Evolutionary conservation across 2,797 vertebrate genomes (phyloP).

Genomic region (Pseudochromis fuscus): DNA sequence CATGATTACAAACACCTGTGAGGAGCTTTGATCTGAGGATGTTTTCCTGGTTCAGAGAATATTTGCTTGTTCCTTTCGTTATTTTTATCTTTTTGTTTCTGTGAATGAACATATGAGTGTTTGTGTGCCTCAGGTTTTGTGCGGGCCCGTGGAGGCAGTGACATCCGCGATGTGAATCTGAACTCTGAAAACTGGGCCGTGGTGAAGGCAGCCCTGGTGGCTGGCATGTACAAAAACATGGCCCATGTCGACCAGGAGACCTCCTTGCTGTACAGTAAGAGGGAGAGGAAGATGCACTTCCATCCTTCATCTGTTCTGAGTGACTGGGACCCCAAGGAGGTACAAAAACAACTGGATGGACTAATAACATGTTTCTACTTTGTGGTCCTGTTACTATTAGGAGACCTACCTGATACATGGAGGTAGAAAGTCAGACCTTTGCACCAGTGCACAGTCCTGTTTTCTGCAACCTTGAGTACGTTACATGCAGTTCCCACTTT

Average conservation of each 20-base stretch:
- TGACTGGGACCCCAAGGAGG: constrained; percentile 90
- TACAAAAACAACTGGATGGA: constrained; percentile 66
- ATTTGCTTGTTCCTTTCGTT: no score
- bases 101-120: not conserved
- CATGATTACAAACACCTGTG: no score
- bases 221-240: constrained; percentile 96
- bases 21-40: no score
- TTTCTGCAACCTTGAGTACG: no score
- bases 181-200: constrained; percentile 98
- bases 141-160: constrained; percentile 89
- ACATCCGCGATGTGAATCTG: constrained; percentile 93
- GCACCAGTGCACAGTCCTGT: no score
- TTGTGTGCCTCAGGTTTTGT: constrained; percentile 88
- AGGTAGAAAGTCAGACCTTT: no score
- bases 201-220: constrained; percentile 94
- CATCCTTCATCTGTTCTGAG: constrained; percentile 93
- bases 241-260: constrained; percentile 88
- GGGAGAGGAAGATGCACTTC: constrained; percentile 91
- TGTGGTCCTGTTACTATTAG: not conserved
- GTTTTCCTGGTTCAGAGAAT: no score
- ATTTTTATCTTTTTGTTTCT: no score
- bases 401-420: no score
- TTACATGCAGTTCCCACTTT: no score
- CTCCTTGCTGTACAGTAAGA: constrained; percentile 82
- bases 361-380: not conserved